Base-by-base conservation (phyloP, 1,140 invertebrate species). In the Linepithema humile region DNA sequence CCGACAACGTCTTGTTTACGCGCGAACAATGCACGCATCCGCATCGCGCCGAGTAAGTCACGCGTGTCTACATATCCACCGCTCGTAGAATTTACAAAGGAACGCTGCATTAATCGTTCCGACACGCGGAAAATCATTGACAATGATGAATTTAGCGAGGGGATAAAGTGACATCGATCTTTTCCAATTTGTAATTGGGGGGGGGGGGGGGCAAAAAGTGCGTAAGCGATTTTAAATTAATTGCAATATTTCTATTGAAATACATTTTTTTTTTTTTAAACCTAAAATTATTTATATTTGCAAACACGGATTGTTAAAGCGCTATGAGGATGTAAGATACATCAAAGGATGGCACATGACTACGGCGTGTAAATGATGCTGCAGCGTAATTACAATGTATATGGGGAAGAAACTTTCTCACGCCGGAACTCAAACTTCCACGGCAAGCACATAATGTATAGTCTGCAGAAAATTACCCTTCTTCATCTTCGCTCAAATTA, bases 341-440 rank as follows among this genome's bases (percentile, higher is more conserved):
- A 55, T 70, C 35, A 65, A 20, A 69, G 64, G 48, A 43, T 40
- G n/a, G 17, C 64, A 20, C 35, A 48, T 80, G 75, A 80, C 62
- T 78, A 78, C 35, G 64, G 48, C 23, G 75, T 80, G 75, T 69
- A 80, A 80, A 80, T 80, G 75, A 70, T 57, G 75, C 75, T 43
- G 48, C 48, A 43, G 17, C 38, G 48, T 80, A 80, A 80, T 80
- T 80, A 80, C 64, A 69, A 80, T 69, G 75, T 80, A 80, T 80
- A 69, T 65, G 48, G 48, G 15, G 48, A 70, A 69, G 75, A 69
- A 80, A 80, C 64, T 80, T 69, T 69, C 64, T 55, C 64, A 29
- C 35, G 4, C 43, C 75, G 75, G 64, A 80, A 80, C 64, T 69
- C n/a, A 70, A 80, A 80, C 75, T 80, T 80, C 35, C 64, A 20